Conservation (phyloP, 92 coral and sea anemone genomes). For the Meandrina meandrites region DNA sequence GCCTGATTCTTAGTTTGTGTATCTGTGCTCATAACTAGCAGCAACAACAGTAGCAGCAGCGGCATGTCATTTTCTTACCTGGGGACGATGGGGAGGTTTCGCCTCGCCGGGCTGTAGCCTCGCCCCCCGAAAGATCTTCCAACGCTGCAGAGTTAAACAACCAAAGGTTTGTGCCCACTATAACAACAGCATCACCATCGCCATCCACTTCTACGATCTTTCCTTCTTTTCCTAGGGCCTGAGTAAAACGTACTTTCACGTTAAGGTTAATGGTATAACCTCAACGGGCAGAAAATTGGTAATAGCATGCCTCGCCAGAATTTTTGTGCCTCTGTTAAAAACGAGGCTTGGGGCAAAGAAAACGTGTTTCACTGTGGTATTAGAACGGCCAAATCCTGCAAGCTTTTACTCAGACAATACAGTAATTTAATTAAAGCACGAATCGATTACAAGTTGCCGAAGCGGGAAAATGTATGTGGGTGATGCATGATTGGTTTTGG, state of each 20-base stretch:
- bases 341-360: no score
- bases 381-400: no score
- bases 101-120: conserved; percentile 33
- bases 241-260: neutral
- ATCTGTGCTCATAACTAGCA: neutral
- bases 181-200: conserved; percentile 73
- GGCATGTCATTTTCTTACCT: conserved; percentile 2
- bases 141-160: conserved; percentile 71
- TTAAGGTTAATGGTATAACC: neutral
- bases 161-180: conserved; percentile 63
- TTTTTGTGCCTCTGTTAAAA: no score
- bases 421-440: no score
- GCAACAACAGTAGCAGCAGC: no score
- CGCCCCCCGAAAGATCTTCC: conserved; percentile 58
- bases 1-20: neutral
- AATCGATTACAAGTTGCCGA: no score
- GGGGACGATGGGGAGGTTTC: conserved; percentile 6
- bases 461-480: no score
- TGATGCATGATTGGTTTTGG: no score
- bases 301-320: no score
- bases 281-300: no score
- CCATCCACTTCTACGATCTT: conserved; percentile 60
- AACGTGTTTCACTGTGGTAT: no score
- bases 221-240: conserved; percentile 76
- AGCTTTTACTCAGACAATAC: no score